Evolutionary conservation across 2,797 vertebrate genomes (phyloP), one percentile per base, ranked within the genome.

Genomic region (Chloroceryle amazona): DNA sequence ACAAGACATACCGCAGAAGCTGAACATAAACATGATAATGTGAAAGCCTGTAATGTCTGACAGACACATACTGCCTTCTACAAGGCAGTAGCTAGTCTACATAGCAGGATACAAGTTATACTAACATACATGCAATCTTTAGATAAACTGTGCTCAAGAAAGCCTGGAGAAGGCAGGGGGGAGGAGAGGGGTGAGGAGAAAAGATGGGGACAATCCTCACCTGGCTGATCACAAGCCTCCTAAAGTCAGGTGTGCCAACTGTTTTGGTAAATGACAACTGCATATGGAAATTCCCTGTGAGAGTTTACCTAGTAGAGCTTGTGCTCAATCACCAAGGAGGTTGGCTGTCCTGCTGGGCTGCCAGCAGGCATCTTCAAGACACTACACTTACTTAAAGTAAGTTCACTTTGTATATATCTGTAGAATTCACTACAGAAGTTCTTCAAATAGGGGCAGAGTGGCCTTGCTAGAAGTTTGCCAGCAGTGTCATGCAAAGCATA

Each of bases 211-310:
- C n/a, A 63, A 37, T 0, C 47, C 4, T 13, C 9, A 57, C 67
- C 29, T 57, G 18, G 13, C 2, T 74, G 41, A 79, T 29, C 10
- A 54, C 8, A 57, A 86, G 26, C 13, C 22, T 83, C 28, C 76
- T n/a, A 9, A 61, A 89, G 42, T 31, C 52, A 91, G 10, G 29
- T 12, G 9, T n/a, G 23, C 33, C 51, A 35, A 11, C 28, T 46
- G 15, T 33, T 89, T 51, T 28, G 6, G 11, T 41, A n/a, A n/a
- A 51, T 11, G 7, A 61, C 33, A 82, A 11, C 1, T 15, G 21
- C 0, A 0, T 35, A 29, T 0, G 3, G 23, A 31, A 62, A 80
- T 35, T 41, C 28, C 55, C 25, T 3, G 0, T 3, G 28, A 49
- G 17, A 55, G 6, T 17, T 47, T 4, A 3, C 1, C 0, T 3